Percentiles rank a stretch among this genome's conserved stretches.
Conservation (phyloP, 1,140 invertebrate species). For the Stegodyphus dumicola region DNA sequence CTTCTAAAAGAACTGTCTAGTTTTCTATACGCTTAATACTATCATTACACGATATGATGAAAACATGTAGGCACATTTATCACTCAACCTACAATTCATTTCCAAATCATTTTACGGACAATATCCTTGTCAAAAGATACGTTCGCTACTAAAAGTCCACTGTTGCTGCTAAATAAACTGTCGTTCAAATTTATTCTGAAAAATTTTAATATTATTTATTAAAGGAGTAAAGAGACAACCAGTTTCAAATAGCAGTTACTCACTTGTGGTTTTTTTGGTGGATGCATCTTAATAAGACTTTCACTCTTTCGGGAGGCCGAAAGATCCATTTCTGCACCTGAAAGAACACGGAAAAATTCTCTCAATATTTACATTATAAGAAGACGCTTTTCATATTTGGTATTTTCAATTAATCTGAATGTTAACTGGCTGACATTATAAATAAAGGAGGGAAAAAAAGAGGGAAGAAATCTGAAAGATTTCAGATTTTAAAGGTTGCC, state of each 20-base stretch:
- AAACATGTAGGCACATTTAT: too few relatives aligned
- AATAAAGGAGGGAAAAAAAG: neutral
- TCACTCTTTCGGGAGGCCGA: conserved; percentile 4
- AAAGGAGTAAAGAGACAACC: neutral
- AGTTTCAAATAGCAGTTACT: neutral
- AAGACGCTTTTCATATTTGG: neutral
- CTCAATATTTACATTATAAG: neutral
- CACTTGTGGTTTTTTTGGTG: conserved; percentile 40
- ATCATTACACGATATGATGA: too few relatives aligned
- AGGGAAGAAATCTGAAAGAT: too few relatives aligned
- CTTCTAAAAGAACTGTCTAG: too few relatives aligned
- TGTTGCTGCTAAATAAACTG: neutral
- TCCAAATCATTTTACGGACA: too few relatives aligned
- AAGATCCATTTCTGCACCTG: too few relatives aligned
- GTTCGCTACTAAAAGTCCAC: neutral
- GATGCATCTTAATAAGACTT: conserved; percentile 53
- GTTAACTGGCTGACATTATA: neutral
- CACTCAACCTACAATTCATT: too few relatives aligned
- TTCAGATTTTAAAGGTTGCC: too few relatives aligned
- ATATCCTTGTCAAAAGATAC: neutral
- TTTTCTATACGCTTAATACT: too few relatives aligned
- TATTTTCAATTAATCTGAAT: neutral
- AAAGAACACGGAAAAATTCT: neutral
- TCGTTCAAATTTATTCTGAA: too few relatives aligned
- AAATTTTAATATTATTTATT: neutral